phyloP scores from a whole-genome alignment of 2,797 vertebrate genomes.

The Pitangus sulphuratus region DNA sequence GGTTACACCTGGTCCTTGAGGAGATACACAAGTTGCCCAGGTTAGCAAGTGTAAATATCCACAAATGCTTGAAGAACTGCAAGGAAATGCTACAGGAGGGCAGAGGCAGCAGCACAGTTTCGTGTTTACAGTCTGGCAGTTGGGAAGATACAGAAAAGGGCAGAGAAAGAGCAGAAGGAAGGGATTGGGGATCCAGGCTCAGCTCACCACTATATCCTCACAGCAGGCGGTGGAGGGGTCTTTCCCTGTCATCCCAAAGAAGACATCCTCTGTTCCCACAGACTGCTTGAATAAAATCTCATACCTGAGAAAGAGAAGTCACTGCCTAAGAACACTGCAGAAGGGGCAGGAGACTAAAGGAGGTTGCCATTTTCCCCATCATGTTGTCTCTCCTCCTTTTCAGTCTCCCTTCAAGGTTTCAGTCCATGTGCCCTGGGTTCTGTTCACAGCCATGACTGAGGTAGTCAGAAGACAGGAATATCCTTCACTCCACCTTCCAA shows the following conservation, averaged over 20 bases:
- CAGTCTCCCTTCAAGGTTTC: neutral
- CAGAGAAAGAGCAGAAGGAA: neutral
- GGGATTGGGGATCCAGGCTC: neutral
- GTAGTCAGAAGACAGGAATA: neutral
- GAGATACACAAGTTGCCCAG: neutral
- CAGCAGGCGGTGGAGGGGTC: constrained; percentile 92
- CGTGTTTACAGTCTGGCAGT: neutral
- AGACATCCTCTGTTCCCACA: constrained; percentile 90
- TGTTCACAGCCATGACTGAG: neutral
- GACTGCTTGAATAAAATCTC: constrained; percentile 89
- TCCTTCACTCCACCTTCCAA: neutral
- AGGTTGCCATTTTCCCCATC: neutral
- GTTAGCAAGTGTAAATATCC: neutral
- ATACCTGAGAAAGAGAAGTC: constrained; percentile 79
- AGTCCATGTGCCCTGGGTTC: neutral
- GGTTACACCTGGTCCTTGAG: neutral
- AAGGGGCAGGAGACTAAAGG: neutral
- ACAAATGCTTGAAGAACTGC: neutral
- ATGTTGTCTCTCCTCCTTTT: neutral
- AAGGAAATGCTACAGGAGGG: neutral
- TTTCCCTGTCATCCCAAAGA: constrained; percentile 88
- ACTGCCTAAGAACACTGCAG: neutral
- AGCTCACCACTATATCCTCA: constrained; percentile 89
- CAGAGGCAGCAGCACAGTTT: neutral
- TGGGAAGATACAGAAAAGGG: neutral